phyloP scores from a whole-genome alignment of 2,113 vertebrate genomes.

The Oplegnathus fasciatus region DNA sequence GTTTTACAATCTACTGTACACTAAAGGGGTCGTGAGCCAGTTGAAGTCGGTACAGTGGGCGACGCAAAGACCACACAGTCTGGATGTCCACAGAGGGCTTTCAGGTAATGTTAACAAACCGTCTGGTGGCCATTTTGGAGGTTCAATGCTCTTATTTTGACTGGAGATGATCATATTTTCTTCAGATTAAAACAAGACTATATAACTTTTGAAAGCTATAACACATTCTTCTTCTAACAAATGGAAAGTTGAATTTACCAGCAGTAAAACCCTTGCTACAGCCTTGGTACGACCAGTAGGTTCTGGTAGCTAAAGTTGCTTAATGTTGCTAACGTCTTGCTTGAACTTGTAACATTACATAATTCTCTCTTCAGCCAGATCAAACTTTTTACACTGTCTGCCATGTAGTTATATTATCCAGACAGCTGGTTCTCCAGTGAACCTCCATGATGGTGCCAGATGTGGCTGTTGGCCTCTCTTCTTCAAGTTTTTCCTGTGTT shows the following conservation, averaged over 20 bases:
- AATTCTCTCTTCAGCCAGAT: not conserved
- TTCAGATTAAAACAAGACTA: not conserved
- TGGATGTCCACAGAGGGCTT: not conserved
- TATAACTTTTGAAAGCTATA: not conserved
- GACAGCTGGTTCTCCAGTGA: conserved; percentile 32
- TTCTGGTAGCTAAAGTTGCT: not conserved
- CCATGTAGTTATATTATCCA: conserved; percentile 14
- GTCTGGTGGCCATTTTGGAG: conserved; percentile 30
- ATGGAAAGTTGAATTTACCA: not conserved
- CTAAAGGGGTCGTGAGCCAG: conserved; percentile 52
- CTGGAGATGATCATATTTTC: not conserved
- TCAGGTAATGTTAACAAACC: not conserved
- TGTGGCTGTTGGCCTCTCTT: conserved; percentile 32
- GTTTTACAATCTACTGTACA: conserved; percentile 85
- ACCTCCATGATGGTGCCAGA: conserved; percentile 49
- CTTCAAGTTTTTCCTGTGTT: not conserved
- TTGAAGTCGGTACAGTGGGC: conserved; percentile 37
- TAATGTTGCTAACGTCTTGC: not conserved
- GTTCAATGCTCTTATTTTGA: not conserved
- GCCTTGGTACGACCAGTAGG: not conserved
- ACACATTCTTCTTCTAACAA: not conserved
- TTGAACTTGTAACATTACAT: conserved; percentile 25
- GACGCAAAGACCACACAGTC: conserved; percentile 15
- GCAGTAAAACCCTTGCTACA: not conserved
- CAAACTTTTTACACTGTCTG: conserved; percentile 3